phyloP scores from a whole-genome alignment of 35 echinoderm and acorn worm genomes.

The Amphiura filiformis region DNA sequence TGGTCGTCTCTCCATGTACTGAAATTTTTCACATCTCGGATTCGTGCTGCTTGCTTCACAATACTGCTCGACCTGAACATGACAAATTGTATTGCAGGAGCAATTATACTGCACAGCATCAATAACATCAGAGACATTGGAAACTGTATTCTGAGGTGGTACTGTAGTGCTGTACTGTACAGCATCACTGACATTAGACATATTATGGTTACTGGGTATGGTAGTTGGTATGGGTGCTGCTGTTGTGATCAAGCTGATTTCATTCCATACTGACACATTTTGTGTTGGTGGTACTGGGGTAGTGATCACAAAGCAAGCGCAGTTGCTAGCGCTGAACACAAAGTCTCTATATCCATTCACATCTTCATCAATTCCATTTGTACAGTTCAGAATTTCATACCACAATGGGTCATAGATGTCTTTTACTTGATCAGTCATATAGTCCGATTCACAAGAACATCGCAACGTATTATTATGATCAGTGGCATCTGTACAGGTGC shows the following conservation, averaged over 20 bases:
- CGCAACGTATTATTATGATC: not conserved
- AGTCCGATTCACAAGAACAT: not conserved
- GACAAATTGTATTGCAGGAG: constrained; percentile 21
- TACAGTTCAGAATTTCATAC: constrained; percentile 5
- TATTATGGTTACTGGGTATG: not conserved
- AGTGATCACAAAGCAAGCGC: not conserved
- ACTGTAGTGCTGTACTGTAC: not conserved
- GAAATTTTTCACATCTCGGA: not conserved
- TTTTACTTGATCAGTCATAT: not conserved
- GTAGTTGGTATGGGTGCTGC: not conserved
- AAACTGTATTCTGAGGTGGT: no score
- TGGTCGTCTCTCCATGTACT: not conserved
- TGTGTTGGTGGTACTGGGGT: not conserved
- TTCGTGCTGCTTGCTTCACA: not conserved
- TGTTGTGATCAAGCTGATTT: not conserved
- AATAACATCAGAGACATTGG: not conserved
- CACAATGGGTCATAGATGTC: not conserved
- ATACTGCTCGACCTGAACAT: constrained; percentile 29
- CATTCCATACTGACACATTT: not conserved
- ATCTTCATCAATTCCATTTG: not conserved
- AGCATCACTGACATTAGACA: not conserved
- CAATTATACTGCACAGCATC: not conserved
- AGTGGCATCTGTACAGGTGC: constrained; percentile 16
- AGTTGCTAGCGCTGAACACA: not conserved
- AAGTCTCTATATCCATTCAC: not conserved